Percentiles rank a stretch among this genome's conserved stretches.
Evolutionary conservation across 2,113 vertebrate genomes (phyloP).

Genomic region (Trachemys scripta): DNA sequence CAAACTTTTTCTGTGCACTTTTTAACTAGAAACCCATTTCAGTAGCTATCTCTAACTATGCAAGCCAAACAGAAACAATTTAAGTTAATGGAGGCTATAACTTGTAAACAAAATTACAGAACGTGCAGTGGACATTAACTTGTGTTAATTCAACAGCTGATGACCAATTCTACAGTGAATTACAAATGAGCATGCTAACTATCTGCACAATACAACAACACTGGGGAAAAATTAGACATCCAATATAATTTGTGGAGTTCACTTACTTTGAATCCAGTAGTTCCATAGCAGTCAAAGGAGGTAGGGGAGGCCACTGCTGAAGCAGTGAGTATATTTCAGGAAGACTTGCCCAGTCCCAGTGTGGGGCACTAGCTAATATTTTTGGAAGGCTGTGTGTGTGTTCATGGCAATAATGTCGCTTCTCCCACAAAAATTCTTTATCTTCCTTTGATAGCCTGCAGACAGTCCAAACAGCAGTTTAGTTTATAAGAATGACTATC

Average conservation of each 20-base stretch:
- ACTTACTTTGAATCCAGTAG: conserved; percentile 91
- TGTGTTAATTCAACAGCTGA: neutral
- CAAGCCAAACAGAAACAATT: neutral
- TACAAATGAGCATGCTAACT: neutral
- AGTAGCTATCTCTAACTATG: neutral
- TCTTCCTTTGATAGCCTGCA: conserved; percentile 91
- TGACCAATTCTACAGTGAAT: neutral
- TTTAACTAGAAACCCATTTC: neutral
- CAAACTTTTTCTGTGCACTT: neutral
- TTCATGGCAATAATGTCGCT: conserved; percentile 86
- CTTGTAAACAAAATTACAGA: neutral
- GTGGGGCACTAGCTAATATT: conserved; percentile 90
- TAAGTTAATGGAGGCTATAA: neutral
- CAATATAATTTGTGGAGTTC: neutral
- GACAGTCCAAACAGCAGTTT: conserved; percentile 44
- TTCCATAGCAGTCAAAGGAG: conserved; percentile 91
- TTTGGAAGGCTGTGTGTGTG: conserved; percentile 90
- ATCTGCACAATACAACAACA: neutral
- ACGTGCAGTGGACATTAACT: neutral
- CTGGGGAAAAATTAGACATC: neutral
- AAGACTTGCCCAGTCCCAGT: conserved; percentile 94
- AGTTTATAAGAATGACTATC: neutral
- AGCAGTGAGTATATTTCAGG: conserved; percentile 91
- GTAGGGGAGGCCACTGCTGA: conserved; percentile 88
- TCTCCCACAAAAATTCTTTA: conserved; percentile 93